Evolutionary conservation across 1,140 invertebrate genomes (phyloP), one percentile per base, ranked within the genome.

Genomic region (Lordiphosa clarofinis): DNA sequence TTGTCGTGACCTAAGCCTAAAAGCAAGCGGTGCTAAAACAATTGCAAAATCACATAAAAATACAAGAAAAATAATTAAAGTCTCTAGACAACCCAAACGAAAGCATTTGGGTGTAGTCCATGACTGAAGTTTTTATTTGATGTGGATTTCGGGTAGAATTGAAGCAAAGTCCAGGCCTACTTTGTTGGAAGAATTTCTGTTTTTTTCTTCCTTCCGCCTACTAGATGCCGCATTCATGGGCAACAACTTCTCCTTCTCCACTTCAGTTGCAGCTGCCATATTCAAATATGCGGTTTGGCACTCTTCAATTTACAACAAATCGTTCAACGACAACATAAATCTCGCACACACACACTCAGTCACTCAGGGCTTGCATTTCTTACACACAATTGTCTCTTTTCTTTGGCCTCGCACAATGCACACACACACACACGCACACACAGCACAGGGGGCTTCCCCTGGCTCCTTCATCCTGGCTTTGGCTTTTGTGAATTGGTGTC

Each of bases 401-500:
- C 76, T 82, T 73, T 64, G 73, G 59, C 54, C 58, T 61, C 73
- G 56, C 74, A 78, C 74, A 78, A 78, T 78, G 74, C 67, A 81
- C 46, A 44, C 35, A 33, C 8, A 19, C 10, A 10, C 13, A 42
- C 13, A 21, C 7, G 21, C 4, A 42, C 9, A 42, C 3, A 42
- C 4, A 7, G 19, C 7, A 46, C 6, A 8, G 8, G 13, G 7
- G 13, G 11, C 21, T 28, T 44, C 43, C 43, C 31, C 36, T 12
- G 19, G n/a, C 36, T 50, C 35, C 33, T 13, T 37, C 19, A 9
- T 46, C 24, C 43, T 46, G 4, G 21, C 24, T 21, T 59, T 70
- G 78, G 73, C 78, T 78, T 82, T 82, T 82, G 78, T 82, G 78
- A 84, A 84, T 82, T 84, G 78, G 78, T 82, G 78, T 82, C 78